Evolutionary conservation across 1,140 invertebrate species (phyloP).

Genomic region (Aphaenogaster ashmeadi): DNA sequence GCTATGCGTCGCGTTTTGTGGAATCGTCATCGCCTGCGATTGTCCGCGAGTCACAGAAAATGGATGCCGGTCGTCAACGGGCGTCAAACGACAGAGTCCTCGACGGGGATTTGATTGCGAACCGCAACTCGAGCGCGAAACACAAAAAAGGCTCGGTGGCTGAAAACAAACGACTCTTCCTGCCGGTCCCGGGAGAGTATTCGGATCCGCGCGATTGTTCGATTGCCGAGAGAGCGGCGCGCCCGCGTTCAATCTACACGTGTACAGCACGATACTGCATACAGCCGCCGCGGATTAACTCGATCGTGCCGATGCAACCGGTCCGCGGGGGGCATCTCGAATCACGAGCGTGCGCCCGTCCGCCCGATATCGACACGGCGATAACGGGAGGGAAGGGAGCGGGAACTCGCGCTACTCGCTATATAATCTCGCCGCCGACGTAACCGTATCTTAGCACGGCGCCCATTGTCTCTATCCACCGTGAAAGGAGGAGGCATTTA

Average conservation of each 20-base stretch:
- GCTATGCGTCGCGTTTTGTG: background rate
- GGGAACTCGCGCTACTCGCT: conserved; percentile 35
- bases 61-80: conserved; percentile 54
- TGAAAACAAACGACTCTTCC: conserved; percentile 62
- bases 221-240: conserved; percentile 15
- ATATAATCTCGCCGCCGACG: conserved; percentile 62
- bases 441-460: conserved; percentile 67
- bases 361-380: conserved; percentile 59
- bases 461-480: conserved; percentile 8
- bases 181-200: conserved; percentile 50
- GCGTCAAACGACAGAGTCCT: conserved; percentile 59
- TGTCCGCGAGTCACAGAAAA: conserved; percentile 34
- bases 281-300: conserved; percentile 69
- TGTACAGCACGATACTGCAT: conserved; percentile 63
- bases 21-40: conserved; percentile 20
- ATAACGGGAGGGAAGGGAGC: conserved; percentile 59
- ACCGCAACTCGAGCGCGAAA: conserved; percentile 58
- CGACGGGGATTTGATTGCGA: conserved; percentile 58
- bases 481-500: conserved; percentile 66
- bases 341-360: conserved; percentile 63
- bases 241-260: conserved; percentile 70
- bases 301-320: conserved; percentile 71
- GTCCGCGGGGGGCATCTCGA: conserved; percentile 66
- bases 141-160: conserved; percentile 46
- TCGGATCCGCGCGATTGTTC: conserved; percentile 46